Evolutionary conservation across 2,113 vertebrate species (phyloP).

Genomic region (Chaetura pelagica): DNA sequence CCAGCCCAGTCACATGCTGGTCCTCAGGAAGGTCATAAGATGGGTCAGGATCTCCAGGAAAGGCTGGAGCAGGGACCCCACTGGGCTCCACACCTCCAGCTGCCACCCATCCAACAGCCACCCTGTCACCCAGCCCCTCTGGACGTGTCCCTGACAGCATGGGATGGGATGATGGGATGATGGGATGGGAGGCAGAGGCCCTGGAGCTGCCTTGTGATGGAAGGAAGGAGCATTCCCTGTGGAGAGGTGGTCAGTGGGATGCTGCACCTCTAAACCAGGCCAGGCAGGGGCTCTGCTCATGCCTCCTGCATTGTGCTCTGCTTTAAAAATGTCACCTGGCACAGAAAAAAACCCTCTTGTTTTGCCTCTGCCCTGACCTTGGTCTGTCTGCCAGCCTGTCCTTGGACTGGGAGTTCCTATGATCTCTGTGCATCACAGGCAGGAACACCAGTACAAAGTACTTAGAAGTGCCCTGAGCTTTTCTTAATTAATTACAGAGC

Average conservation of each 20-base stretch:
- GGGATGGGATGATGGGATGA: no score
- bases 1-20: background rate
- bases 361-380: background rate
- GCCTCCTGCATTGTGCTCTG: accelerated
- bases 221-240: accelerated
- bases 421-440: background rate
- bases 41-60: background rate
- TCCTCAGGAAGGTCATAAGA: conserved; percentile 30
- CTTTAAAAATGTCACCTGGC: background rate
- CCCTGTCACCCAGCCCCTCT: background rate
- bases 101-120: background rate
- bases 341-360: background rate
- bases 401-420: background rate
- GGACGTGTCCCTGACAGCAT: no score
- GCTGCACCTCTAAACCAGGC: no score
- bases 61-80: background rate
- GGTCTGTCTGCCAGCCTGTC: background rate
- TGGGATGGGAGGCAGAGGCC: background rate
- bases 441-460: background rate
- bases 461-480: background rate
- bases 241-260: no score
- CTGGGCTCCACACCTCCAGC: background rate
- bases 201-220: accelerated
- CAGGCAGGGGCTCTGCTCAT: background rate
- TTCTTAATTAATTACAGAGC: conserved; percentile 2